These are phyloP conservation scores for Caiman crocodilus DNA, from an alignment of 2,797 vertebrate genomes.

Conservation along the genomic window DNA sequence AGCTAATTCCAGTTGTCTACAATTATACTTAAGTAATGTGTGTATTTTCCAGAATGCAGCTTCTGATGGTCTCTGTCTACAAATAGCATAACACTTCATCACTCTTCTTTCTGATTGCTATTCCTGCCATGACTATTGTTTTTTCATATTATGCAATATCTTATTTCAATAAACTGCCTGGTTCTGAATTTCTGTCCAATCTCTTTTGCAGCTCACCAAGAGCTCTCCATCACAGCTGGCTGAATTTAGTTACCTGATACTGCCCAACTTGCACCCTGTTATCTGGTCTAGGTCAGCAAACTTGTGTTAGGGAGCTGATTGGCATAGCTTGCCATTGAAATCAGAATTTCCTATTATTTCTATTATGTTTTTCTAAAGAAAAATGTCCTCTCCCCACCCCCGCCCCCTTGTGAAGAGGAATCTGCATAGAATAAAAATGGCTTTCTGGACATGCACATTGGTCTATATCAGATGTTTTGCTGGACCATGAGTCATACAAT, in stretches of 20 bases:
- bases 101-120: no score
- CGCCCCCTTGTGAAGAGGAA: neutral
- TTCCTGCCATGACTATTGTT: neutral
- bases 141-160: no score
- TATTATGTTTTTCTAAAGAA: neutral
- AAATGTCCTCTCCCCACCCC: neutral
- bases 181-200: neutral
- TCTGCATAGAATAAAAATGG: neutral
- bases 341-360: neutral
- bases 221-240: neutral
- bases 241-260: neutral
- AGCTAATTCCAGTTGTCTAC: neutral
- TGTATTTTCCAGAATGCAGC: neutral
- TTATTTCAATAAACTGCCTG: neutral
- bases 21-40: neutral
- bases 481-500: neutral
- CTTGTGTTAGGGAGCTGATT: neutral
- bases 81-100: neutral
- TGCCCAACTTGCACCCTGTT: neutral
- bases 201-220: neutral
- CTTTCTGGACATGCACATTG: neutral
- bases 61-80: neutral
- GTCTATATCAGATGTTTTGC: neutral
- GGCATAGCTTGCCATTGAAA: neutral
- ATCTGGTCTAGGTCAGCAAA: neutral